Conservation (phyloP, 2,113 vertebrate species). For the Blennius ocellaris region DNA sequence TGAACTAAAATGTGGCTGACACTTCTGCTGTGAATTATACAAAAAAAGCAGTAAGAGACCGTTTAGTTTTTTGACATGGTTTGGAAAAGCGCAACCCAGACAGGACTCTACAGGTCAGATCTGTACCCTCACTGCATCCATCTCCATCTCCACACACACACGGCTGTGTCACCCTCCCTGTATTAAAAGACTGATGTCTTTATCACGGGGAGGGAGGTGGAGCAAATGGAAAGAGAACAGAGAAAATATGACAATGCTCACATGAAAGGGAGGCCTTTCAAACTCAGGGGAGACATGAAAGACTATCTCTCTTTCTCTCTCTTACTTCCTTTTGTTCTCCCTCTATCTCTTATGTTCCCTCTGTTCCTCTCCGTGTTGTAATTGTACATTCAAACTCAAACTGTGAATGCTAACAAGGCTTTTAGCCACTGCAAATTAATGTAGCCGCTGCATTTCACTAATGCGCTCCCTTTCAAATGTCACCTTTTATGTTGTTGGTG, state of each 20-base stretch:
- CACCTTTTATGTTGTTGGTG: constrained; percentile 74
- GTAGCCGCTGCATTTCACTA: constrained; percentile 74
- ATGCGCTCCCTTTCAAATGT: constrained; percentile 78
- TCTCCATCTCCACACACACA: constrained; percentile 1
- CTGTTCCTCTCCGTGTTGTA: constrained; percentile 46
- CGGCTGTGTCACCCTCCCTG: constrained; percentile 29
- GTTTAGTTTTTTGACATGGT: too few species aligned
- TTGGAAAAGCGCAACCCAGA: too few species aligned
- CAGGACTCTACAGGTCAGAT: neutral
- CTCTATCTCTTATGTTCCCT: constrained; percentile 27
- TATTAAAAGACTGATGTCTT: constrained; percentile 69
- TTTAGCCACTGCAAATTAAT: constrained; percentile 78
- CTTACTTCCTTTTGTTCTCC: constrained; percentile 56
- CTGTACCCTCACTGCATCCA: neutral
- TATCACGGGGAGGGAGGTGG: constrained; percentile 60
- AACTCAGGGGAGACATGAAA: constrained; percentile 76
- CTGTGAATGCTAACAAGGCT: constrained; percentile 81
- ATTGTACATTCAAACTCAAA: constrained; percentile 75
- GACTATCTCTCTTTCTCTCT: constrained; percentile 50
- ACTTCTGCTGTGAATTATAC: too few species aligned
- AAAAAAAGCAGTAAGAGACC: too few species aligned
- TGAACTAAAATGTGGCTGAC: too few species aligned
- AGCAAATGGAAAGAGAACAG: constrained; percentile 71
- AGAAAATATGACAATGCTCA: constrained; percentile 75
- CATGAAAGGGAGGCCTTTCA: constrained; percentile 75